Percentiles rank a stretch among this genome's conserved stretches.
Evolutionary conservation across 2,113 vertebrate genomes (phyloP).

Genomic region (Plotosus lineatus): DNA sequence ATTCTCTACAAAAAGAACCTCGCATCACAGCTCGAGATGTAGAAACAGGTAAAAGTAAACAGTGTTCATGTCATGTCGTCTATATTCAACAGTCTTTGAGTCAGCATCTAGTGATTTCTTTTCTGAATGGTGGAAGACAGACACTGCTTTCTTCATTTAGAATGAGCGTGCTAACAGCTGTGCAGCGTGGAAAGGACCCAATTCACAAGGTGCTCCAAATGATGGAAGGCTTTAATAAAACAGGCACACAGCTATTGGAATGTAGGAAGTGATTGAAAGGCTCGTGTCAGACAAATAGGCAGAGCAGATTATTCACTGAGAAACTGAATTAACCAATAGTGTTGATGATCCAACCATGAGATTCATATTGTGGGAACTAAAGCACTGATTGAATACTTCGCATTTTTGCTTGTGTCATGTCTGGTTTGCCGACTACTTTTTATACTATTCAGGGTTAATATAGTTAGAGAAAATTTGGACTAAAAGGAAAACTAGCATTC

Average conservation of each 20-base stretch:
- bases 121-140: not conserved
- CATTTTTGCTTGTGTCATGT: not conserved
- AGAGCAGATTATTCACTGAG: conserved; percentile 13
- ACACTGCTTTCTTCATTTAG: not conserved
- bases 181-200: not conserved
- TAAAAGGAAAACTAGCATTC: no score
- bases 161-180: conserved; percentile 14
- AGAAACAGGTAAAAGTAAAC: not conserved
- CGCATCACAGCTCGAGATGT: not conserved
- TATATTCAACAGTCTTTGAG: not conserved
- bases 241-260: not conserved
- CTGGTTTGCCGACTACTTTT: not conserved
- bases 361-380: not conserved
- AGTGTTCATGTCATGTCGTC: not conserved
- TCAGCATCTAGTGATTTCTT: not conserved
- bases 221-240: conserved; percentile 15
- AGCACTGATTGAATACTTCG: not conserved
- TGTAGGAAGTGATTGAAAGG: not conserved
- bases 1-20: not conserved
- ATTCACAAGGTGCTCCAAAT: not conserved
- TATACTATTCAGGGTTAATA: no score
- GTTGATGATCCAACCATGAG: not conserved
- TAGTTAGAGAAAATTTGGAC: no score
- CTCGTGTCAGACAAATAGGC: not conserved
- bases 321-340: not conserved